A percentile compares a stretch with the other conserved stretches of the same genome.
phyloP scores from a whole-genome alignment of 92 coral and sea anemone genomes.

The Palythoa grandis region DNA sequence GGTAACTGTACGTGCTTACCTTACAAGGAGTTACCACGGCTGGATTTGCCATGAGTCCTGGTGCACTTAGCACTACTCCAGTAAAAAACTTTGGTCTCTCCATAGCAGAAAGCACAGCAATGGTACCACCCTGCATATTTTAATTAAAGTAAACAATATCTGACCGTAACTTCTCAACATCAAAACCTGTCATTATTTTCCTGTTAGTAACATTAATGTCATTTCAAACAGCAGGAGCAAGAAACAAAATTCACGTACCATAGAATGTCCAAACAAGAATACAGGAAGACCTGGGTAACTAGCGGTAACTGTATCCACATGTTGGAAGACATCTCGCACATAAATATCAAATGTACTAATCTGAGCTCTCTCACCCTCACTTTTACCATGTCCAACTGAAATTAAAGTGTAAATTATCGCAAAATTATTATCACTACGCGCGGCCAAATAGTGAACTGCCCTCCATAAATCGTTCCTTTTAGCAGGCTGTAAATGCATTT shows the following conservation, averaged over 20 bases:
- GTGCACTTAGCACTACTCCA: constrained; percentile 83
- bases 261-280: constrained; percentile 92
- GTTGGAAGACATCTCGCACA: constrained; percentile 78
- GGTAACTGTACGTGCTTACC: constrained; percentile 37
- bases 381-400: constrained; percentile 94
- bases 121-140: constrained; percentile 79
- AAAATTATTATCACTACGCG: too few species aligned
- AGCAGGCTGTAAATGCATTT: too few species aligned
- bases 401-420: neutral
- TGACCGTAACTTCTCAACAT: neutral
- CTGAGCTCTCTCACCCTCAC: constrained; percentile 91
- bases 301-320: constrained; percentile 77
- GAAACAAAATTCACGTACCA: constrained; percentile 59
- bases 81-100: constrained; percentile 81
- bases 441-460: too few species aligned
- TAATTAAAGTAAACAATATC: neutral
- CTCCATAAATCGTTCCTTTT: too few species aligned
- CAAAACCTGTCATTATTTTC: neutral
- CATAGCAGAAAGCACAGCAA: constrained; percentile 76
- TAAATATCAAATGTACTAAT: constrained; percentile 60
- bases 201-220: too few species aligned
- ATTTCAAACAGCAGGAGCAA: too few species aligned
- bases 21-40: constrained; percentile 59
- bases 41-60: constrained; percentile 74
- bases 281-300: constrained; percentile 71